Evolutionary conservation across 30 jellyfish, hydroid and myxozoan genomes (phyloP), one percentile per base, ranked within the genome.

Genomic region (Cassiopea andromeda): DNA sequence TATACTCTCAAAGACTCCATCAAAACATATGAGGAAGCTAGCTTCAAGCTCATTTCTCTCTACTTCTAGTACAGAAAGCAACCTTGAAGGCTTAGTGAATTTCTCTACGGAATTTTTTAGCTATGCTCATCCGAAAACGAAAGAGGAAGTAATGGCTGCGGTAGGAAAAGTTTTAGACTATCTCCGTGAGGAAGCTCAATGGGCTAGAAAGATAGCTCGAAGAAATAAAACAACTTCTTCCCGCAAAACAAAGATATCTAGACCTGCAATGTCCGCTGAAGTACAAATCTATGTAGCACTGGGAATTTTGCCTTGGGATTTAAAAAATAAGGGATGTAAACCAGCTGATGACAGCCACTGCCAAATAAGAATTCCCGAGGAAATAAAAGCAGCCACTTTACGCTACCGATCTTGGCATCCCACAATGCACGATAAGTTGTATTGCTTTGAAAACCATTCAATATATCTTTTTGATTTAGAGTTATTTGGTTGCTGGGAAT

Each of bases 261-360:
- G 68, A 79, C 84, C 82, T 13, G 54, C 2, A 44, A 49, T 88
- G 1, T 81, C 95, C 0, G 27, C 57, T 60, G 83, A 80, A 18
- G 73, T 88, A 1, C 76, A 78, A 46, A 44, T 17, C 15, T 79
- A 69, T 75, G 79, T 88, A 18, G 57, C 57, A 17, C 58, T 79
- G n/a, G 95, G 95, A 7, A 80, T 88, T 54, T 71, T 71, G 71
- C 95, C 95, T 14, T 88, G 95, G 95, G 82, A 88, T 45, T 27
- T 79, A 19, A 88, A 88, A 72, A 78, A 69, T 46, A 69, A 75
- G 46, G 59, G 38, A 67, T 67, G 84, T 12, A 27, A 59, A 17
- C 89, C 94, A 44, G 78, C 78, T 46, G 89, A 77, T 57, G 81
- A 77, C 66, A 57, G 44, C 1, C 57, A 68, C 1, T 49, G 94